Conservation (phyloP, 2,888 invertebrate genomes). For the Cosmopolites sordidus region DNA sequence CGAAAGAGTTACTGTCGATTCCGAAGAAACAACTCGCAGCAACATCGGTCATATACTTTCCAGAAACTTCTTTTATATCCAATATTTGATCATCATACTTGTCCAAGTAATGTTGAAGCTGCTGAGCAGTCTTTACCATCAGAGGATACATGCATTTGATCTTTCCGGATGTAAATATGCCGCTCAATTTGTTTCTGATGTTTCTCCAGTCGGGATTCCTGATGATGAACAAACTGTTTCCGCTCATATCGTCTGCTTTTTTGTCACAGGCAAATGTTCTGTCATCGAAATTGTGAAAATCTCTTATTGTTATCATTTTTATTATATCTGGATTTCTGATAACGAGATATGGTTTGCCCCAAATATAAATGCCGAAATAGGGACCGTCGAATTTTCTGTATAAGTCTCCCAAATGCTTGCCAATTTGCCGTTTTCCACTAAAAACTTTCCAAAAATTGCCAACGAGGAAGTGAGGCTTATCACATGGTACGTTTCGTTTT, state of each 20-base stretch:
- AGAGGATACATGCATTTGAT: constrained; percentile 52
- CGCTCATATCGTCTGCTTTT: constrained; percentile 47
- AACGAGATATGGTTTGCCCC: constrained; percentile 50
- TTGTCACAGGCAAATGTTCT: constrained; percentile 49
- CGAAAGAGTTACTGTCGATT: constrained; percentile 45
- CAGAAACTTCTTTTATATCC: constrained; percentile 41
- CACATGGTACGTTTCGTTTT: constrained; percentile 32
- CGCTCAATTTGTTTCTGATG: constrained; percentile 51
- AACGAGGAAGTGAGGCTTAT: constrained; percentile 33
- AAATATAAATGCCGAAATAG: constrained; percentile 50
- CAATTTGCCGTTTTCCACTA: constrained; percentile 39
- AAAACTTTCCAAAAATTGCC: constrained; percentile 38
- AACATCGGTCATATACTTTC: constrained; percentile 49
- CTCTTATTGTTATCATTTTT: constrained; percentile 48
- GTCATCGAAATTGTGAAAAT: constrained; percentile 51
- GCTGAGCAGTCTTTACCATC: constrained; percentile 45
- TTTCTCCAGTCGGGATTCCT: constrained; percentile 53
- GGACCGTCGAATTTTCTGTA: constrained; percentile 40
- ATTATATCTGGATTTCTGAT: constrained; percentile 49
- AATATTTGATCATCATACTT: constrained; percentile 28
- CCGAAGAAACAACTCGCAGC: constrained; percentile 51
- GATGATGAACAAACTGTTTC: constrained; percentile 48
- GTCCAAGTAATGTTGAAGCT: constrained; percentile 39
- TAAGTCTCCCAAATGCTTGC: constrained; percentile 41
- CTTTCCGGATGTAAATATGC: constrained; percentile 54